Conservation (phyloP, 1,140 invertebrate genomes). For the Spodoptera frugiperda region DNA sequence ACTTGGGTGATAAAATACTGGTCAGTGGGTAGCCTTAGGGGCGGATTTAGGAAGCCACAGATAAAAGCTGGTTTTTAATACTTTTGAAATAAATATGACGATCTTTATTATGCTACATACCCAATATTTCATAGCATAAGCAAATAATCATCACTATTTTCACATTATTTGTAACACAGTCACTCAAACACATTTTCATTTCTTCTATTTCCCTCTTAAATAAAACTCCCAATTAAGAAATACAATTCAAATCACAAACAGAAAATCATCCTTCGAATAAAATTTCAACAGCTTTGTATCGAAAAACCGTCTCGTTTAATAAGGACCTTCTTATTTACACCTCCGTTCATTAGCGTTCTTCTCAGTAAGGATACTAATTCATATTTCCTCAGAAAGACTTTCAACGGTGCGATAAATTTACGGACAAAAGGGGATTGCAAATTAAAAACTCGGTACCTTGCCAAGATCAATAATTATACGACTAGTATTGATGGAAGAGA, state of each 20-base stretch:
- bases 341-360: slow-evolving; percentile 63
- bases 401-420: slow-evolving; percentile 74
- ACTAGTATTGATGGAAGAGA: slow-evolving; percentile 53
- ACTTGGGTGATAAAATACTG: no score
- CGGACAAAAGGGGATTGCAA: slow-evolving; percentile 72
- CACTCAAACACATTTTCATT: not conserved
- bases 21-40: no score
- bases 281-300: slow-evolving; percentile 36
- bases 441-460: slow-evolving; percentile 76
- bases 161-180: no score
- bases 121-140: no score
- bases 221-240: slow-evolving; percentile 22
- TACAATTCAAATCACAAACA: not conserved
- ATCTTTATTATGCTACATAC: no score
- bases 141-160: no score
- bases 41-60: no score
- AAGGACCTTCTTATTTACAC: slow-evolving; percentile 51
- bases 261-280: slow-evolving; percentile 8
- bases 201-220: not conserved
- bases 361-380: slow-evolving; percentile 73
- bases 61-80: no score
- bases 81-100: no score
- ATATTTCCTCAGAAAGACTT: slow-evolving; percentile 75
- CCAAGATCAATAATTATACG: slow-evolving; percentile 69
- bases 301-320: slow-evolving; percentile 42